These are phyloP conservation scores for Naja naja DNA, from an alignment of 2,113 vertebrate genomes.

Conservation along the genomic window DNA sequence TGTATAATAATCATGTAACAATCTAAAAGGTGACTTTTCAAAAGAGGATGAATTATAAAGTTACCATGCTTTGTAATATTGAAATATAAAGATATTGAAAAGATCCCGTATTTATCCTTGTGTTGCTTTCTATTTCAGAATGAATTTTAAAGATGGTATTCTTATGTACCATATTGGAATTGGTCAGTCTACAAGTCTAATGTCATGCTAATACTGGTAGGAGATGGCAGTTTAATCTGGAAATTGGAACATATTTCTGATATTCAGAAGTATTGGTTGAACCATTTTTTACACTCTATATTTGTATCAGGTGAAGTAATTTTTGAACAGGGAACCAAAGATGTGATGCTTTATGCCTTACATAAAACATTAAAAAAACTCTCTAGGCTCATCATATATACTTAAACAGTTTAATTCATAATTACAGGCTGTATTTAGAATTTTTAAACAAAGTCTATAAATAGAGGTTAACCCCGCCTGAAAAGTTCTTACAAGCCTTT, in stretches of 20 bases:
- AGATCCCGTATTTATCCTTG: neutral
- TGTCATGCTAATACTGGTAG: neutral
- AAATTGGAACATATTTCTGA: neutral
- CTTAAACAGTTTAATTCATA: conserved; percentile 79
- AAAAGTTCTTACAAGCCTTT: conserved; percentile 66
- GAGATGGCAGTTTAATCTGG: neutral
- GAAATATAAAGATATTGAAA: neutral
- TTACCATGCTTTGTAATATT: neutral
- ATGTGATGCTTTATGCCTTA: neutral
- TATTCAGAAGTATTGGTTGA: neutral
- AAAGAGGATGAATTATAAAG: neutral
- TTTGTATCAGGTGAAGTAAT: neutral
- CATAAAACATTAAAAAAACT: neutral
- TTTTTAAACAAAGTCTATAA: conserved; percentile 79
- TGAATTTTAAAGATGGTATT: neutral
- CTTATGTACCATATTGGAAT: neutral
- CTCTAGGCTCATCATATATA: conserved; percentile 53
- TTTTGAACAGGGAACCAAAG: neutral
- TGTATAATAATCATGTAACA: neutral
- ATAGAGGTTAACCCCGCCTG: conserved; percentile 68
- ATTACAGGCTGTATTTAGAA: conserved; percentile 85
- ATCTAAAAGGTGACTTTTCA: neutral
- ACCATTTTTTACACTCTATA: neutral
- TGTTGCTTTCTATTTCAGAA: neutral
- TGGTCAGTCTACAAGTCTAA: neutral